phyloP scores from a whole-genome alignment of 2,888 invertebrate genomes.

The Phyllotreta striolata region DNA sequence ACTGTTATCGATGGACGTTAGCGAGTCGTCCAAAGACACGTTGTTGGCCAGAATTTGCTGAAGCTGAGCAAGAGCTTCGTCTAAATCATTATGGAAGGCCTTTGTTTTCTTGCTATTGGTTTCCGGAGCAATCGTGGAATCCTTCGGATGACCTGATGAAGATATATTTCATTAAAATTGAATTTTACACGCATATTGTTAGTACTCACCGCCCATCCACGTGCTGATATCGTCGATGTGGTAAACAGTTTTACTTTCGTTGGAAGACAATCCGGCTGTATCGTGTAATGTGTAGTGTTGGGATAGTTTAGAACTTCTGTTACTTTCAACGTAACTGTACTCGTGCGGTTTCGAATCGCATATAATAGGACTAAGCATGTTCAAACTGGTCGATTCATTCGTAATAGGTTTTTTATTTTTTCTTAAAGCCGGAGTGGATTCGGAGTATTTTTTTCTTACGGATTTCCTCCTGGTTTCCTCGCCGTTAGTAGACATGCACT shows the following conservation, averaged over 20 bases:
- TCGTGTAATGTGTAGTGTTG: background rate
- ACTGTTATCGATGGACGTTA: slow-evolving; percentile 69
- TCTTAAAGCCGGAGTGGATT: slow-evolving; percentile 56
- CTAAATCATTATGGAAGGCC: slow-evolving; percentile 71
- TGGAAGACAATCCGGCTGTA: slow-evolving; percentile 14
- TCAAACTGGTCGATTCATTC: slow-evolving; percentile 60
- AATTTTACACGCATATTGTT: slow-evolving; percentile 2
- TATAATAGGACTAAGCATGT: slow-evolving; percentile 66
- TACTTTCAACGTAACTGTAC: background rate
- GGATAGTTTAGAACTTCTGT: too few species aligned
- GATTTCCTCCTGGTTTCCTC: slow-evolving; percentile 25
- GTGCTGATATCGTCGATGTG: slow-evolving; percentile 71
- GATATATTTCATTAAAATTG: background rate
- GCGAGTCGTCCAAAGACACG: slow-evolving; percentile 68
- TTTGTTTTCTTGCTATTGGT: slow-evolving; percentile 47
- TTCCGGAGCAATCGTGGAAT: slow-evolving; percentile 10
- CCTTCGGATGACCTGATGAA: slow-evolving; percentile 30
- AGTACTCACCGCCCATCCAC: slow-evolving; percentile 69
- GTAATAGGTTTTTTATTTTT: slow-evolving; percentile 44
- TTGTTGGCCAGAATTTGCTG: slow-evolving; percentile 77
- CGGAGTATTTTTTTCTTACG: slow-evolving; percentile 36
- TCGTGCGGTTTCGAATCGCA: slow-evolving; percentile 37
- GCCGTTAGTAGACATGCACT: slow-evolving; percentile 14
- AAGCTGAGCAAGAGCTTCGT: slow-evolving; percentile 73
- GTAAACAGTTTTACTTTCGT: slow-evolving; percentile 42